phyloP scores from a whole-genome alignment of 2,113 vertebrate genomes.

The Phaethon lepturus region DNA sequence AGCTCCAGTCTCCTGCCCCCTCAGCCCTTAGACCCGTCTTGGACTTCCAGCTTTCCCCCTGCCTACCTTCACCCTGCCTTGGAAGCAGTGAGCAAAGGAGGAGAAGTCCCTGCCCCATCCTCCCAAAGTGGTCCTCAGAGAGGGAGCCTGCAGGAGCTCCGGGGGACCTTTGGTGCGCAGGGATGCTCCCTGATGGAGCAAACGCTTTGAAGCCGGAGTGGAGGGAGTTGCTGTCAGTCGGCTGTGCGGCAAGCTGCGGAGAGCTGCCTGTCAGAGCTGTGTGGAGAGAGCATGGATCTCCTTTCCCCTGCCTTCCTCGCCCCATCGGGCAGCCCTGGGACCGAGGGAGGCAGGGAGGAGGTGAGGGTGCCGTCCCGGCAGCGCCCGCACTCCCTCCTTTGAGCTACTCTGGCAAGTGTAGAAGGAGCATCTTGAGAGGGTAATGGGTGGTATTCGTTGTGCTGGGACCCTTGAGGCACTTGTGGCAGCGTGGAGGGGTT shows the following conservation, averaged over 20 bases:
- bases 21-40: background rate
- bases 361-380: background rate
- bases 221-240: background rate
- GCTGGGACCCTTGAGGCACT: background rate
- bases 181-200: background rate
- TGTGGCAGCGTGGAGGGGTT: rapidly evolving
- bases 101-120: background rate
- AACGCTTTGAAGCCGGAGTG: background rate
- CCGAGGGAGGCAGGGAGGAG: background rate
- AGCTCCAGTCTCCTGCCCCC: background rate
- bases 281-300: background rate
- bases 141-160: background rate
- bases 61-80: background rate
- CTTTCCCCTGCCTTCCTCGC: rapidly evolving
- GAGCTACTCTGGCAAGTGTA: background rate
- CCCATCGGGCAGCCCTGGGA: rapidly evolving
- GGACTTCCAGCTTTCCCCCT: background rate
- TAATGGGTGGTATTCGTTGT: background rate
- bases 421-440: background rate
- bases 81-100: background rate
- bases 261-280: background rate
- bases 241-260: background rate
- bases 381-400: rapidly evolving
- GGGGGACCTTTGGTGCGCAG: background rate
- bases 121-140: background rate